These are phyloP conservation scores for Dicentrarchus labrax DNA, from an alignment of 2,113 vertebrate species.

Conservation along the genomic window DNA sequence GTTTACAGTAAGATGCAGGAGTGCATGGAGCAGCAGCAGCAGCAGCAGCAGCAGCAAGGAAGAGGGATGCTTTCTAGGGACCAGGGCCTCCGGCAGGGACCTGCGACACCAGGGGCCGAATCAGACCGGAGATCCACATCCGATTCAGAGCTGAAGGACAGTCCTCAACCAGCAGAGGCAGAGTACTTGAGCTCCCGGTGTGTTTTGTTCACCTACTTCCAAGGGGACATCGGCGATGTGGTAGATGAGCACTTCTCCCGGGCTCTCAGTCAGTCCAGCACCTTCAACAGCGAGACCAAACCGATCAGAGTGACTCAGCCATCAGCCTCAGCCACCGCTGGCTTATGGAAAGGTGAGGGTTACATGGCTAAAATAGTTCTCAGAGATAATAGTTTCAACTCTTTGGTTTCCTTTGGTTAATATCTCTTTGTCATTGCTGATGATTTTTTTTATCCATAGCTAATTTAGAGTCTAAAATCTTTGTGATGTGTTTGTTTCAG, in stretches of 20 bases:
- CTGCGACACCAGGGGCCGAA: constrained; percentile 74
- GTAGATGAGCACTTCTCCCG: constrained; percentile 98
- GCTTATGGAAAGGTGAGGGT: constrained; percentile 91
- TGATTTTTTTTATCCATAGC: neutral
- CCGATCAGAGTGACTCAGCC: constrained; percentile 82
- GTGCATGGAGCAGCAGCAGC: constrained; percentile 86
- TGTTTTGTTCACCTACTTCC: constrained; percentile 98
- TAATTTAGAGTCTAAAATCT: neutral
- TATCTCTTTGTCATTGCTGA: neutral
- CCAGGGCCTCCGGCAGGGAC: constrained; percentile 53
- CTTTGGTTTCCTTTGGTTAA: neutral
- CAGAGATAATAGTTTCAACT: no score
- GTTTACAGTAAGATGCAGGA: constrained; percentile 97
- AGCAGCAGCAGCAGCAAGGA: constrained; percentile 65
- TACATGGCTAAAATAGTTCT: no score
- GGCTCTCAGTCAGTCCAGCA: constrained; percentile 93
- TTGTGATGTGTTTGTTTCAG: constrained; percentile 67
- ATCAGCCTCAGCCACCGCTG: constrained; percentile 71
- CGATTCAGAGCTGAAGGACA: constrained; percentile 84
- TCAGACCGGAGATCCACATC: constrained; percentile 64
- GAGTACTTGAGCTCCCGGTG: constrained; percentile 98
- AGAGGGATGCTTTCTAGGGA: constrained; percentile 70
- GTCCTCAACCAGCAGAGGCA: constrained; percentile 92
- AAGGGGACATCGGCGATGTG: constrained; percentile 95
- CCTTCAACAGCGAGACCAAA: constrained; percentile 89